Evolutionary conservation across 2,113 vertebrate genomes (phyloP), one percentile per base, ranked within the genome.

Genomic region (Chunga burmeisteri): DNA sequence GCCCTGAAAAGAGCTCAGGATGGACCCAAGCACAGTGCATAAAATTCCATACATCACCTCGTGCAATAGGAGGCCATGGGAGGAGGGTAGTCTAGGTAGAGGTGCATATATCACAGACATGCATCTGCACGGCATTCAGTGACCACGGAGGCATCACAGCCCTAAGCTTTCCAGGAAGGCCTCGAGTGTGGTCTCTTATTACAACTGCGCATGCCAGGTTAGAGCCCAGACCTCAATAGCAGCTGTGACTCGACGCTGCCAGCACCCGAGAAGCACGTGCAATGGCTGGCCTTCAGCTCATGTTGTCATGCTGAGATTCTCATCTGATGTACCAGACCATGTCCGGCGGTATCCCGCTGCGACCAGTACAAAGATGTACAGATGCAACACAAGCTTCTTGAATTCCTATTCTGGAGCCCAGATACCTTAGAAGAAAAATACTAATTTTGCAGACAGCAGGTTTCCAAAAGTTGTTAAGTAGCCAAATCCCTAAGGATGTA

Each of bases 11-110:
- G 42, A 67, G 59, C 21, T 86, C 59, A 79, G 22, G 19, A 38
- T 29, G 38, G 26, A 49, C 30, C 12, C 15, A 46, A 82, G 63
- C 5, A 17, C n/a, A 53, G 12, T 2, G 8, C 22, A 23, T 53
- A 32, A 63, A 63, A 68, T 59, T 38, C 66, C 44, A 53, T 20
- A 38, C 26, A 53, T 38, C 42, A 66, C 42, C 23, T 72, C 1
- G 0, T 1, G 3, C 10, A 25, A 46, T 1, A 40, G 36, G 36
- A 81, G 30, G 38, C 30, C 0, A 0, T 8, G 34, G 15, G 11
- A 84, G 29, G 16, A 58, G 1, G 16, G 18, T 42, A 56, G 25
- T 32, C 26, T 34, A 72, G 16, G 20, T 58, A 34, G 5, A 59
- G 21, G 11, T n/a, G 13, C 40, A 38, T 17, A 3, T 27, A 81